Evolutionary conservation across 1,140 invertebrate genomes (phyloP), one percentile per base, ranked within the genome.

Genomic region (Planococcus citri): DNA sequence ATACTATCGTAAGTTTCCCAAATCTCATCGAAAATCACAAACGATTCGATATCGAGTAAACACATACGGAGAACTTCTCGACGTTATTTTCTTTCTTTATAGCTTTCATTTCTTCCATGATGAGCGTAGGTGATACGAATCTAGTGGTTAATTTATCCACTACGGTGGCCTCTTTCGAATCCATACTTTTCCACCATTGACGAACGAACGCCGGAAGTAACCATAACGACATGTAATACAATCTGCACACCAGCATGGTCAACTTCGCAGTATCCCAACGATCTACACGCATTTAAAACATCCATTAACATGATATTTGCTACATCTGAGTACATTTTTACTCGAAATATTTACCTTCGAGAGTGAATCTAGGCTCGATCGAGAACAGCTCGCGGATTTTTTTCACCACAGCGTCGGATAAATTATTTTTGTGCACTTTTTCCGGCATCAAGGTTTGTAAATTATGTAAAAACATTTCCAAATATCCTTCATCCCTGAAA

Each of bases 171-270:
- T 85, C 82, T 74, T 84, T 83, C 69, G 86, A 84, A 24, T 91
- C 88, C 1, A 82, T 77, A 57, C 84, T 82, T 1, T 69, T 33
- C 86, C 88, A 93, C 92, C 92, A 95, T 74, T 87, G 84, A 21
- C 92, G 82, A 1, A 90, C 86, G 64, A 89, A 80, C 37, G 89
- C 90, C n/a, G 90, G 90, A 72, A 92, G 78, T 73, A 83, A 82
- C 41, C 83, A 80, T 29, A 92, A 76, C 67, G 84, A 78, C 70
- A 83, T 81, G 12, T 81, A 79, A 75, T 88, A 88, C 27, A 90
- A 75, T 78, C 83, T 84, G 75, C 89, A 90, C 1, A 84, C 83
- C 69, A 90, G 78, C 68, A 85, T 80, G 72, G 86, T 80, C 8
- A 88, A 74, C 73, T 76, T 81, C 67, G 74, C 73, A 71, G 78